Conservation (phyloP, 2,888 invertebrate species). For the Limnephilus lunatus region DNA sequence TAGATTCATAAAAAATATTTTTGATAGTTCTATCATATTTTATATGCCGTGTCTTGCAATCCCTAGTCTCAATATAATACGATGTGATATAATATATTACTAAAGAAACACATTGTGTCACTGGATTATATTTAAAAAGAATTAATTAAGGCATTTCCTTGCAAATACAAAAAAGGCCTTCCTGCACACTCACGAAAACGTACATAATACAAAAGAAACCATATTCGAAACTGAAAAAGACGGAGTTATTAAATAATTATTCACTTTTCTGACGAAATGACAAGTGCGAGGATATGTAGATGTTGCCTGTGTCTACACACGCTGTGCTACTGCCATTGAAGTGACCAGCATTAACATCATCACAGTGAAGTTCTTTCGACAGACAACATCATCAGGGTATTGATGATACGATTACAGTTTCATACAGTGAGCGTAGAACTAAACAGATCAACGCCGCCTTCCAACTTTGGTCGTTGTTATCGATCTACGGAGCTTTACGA, state of each 20-base stretch:
- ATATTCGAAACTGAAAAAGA: neutral
- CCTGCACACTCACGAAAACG: slow-evolving; percentile 25
- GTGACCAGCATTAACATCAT: neutral
- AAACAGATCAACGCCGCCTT: neutral
- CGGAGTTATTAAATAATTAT: neutral
- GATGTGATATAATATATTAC: neutral
- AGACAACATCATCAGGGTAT: neutral
- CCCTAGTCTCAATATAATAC: neutral
- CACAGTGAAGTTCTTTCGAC: neutral
- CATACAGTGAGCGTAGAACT: neutral
- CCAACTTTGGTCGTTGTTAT: neutral
- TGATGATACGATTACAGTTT: neutral
- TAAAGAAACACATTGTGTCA: neutral
- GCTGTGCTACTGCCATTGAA: neutral
- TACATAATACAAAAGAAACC: neutral
- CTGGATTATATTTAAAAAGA: slow-evolving; percentile 20
- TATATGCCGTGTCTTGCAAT: neutral
- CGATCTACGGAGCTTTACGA: neutral
- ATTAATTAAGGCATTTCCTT: slow-evolving; percentile 41
- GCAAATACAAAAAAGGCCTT: slow-evolving; percentile 27
- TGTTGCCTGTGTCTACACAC: neutral
- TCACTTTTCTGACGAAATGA: neutral
- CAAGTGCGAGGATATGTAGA: neutral
- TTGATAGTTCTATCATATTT: neutral
- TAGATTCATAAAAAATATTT: neutral